These are phyloP conservation scores for Apaloderma vittatum DNA, from an alignment of 2,113 vertebrate genomes.

Conservation along the genomic window DNA sequence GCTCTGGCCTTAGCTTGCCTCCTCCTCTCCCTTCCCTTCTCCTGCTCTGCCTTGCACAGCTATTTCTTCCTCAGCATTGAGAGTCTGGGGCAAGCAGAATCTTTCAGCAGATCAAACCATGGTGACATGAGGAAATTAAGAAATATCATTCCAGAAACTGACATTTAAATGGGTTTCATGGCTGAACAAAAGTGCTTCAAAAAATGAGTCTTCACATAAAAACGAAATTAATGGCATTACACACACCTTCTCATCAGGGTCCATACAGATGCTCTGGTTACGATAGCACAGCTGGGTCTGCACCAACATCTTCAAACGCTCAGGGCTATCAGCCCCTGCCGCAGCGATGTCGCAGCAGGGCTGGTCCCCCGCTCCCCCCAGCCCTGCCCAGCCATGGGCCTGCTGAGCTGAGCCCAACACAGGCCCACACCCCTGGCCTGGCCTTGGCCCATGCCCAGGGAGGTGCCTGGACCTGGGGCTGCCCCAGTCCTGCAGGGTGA, in stretches of 20 bases:
- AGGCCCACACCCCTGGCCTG: fast-evolving
- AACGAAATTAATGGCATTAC: not conserved
- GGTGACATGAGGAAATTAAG: not conserved
- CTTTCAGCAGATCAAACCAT: not conserved
- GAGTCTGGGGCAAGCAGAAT: not conserved
- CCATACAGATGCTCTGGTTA: not conserved
- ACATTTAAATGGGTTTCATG: not conserved
- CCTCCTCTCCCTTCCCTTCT: not conserved
- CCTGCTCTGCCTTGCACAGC: not conserved
- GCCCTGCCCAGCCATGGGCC: not conserved
- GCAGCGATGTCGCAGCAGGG: fast-evolving
- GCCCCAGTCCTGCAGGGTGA: not conserved
- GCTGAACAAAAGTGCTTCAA: not conserved
- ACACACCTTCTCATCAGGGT: not conserved
- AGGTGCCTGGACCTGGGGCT: not conserved
- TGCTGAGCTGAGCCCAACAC: not conserved
- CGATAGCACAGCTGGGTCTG: not conserved
- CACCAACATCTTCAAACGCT: fast-evolving
- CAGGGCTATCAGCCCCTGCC: not conserved
- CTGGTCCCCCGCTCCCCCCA: not conserved
- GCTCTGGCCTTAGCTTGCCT: not conserved
- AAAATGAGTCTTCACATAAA: not conserved
- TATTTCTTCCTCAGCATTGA: not conserved
- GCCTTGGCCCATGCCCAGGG: too few species aligned
- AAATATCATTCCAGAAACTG: not conserved